Conservation (phyloP, 2,797 vertebrate genomes). For the Serranus cabrilla region DNA sequence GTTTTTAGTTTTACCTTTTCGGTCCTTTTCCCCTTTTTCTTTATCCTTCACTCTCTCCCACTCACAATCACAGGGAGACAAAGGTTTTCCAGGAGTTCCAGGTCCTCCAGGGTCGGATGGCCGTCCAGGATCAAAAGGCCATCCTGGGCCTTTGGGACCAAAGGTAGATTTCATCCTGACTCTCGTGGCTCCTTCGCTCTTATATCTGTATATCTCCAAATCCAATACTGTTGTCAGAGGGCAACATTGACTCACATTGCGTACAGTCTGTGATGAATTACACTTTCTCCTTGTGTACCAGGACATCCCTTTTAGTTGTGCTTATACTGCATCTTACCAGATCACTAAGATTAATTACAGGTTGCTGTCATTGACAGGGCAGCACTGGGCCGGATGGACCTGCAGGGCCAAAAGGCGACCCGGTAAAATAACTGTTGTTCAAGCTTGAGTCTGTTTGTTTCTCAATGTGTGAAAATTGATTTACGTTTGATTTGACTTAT, state of each 20-base stretch:
- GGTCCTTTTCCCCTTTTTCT: no score
- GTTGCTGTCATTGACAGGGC: constrained; percentile 67
- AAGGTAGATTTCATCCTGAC: constrained; percentile 65
- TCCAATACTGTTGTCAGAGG: neutral
- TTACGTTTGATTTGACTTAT: neutral
- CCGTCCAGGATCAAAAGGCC: constrained; percentile 62
- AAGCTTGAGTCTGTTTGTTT: constrained; percentile 21
- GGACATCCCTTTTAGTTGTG: neutral
- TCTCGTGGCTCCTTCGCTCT: neutral
- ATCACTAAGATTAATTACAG: constrained; percentile 22
- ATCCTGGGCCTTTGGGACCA: constrained; percentile 70
- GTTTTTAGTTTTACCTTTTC: no score
- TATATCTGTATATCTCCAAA: neutral
- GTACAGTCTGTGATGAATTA: constrained; percentile 22
- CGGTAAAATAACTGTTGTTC: constrained; percentile 50
- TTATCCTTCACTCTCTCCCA: neutral
- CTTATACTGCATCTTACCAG: neutral
- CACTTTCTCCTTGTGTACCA: neutral
- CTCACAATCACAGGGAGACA: constrained; percentile 66
- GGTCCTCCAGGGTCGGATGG: constrained; percentile 81
- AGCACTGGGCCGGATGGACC: constrained; percentile 59
- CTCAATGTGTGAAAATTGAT: neutral
- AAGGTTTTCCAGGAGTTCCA: constrained; percentile 84
- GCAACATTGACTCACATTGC: neutral
- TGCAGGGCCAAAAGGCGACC: constrained; percentile 63